These are phyloP conservation scores for Sebastes oblongus DNA, from an alignment of 2,797 vertebrate species.

Conservation along the genomic window DNA sequence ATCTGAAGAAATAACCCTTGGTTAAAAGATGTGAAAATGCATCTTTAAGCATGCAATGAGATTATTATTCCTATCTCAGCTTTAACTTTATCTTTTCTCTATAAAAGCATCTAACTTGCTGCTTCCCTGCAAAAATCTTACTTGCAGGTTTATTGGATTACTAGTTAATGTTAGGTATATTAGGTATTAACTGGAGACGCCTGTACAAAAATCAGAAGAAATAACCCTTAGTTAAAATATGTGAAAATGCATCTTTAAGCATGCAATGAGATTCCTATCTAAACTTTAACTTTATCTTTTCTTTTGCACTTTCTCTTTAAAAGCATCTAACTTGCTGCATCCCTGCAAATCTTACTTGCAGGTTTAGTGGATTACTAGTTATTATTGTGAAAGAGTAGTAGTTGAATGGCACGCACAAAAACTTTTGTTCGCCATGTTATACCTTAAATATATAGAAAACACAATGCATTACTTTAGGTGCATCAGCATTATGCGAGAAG, in stretches of 20 bases:
- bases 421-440: conserved; percentile 52
- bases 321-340: conserved; percentile 23
- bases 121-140: background rate
- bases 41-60: background rate
- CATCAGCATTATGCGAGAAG: conserved; percentile 2
- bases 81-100: conserved; percentile 43
- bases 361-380: background rate
- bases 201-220: background rate
- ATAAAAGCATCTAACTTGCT: conserved; percentile 20
- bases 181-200: conserved; percentile 1
- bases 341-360: background rate
- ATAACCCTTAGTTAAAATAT: background rate
- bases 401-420: conserved; percentile 49
- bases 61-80: background rate
- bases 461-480: conserved; percentile 19
- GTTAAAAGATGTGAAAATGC: background rate
- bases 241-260: background rate
- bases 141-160: background rate
- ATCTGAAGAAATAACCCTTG: background rate
- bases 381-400: background rate
- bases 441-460: conserved; percentile 23
- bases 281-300: conserved; percentile 42
- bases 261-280: background rate
- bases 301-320: conserved; percentile 9
- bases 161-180: no score